These are phyloP conservation scores for Riparia riparia DNA, from an alignment of 2,113 vertebrate genomes.

Conservation along the genomic window DNA sequence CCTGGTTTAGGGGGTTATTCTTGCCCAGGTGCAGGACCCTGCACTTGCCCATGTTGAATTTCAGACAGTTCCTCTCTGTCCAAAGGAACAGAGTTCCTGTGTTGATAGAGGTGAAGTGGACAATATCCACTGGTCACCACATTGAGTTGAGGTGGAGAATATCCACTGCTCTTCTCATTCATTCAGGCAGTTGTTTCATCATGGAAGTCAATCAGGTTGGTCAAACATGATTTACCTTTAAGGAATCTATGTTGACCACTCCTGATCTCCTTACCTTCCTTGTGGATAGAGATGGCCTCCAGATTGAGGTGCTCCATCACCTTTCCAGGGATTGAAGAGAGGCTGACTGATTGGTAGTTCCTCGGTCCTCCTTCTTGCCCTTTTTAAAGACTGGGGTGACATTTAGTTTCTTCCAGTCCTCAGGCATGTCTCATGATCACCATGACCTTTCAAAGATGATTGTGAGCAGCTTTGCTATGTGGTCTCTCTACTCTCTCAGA, in stretches of 20 bases:
- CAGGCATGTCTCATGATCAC: not conserved
- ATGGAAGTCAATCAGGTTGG: not conserved
- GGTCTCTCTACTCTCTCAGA: not conserved
- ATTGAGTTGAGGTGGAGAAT: not conserved
- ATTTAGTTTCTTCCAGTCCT: not conserved
- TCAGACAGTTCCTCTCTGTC: not conserved
- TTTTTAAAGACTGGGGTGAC: not conserved
- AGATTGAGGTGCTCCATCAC: not conserved
- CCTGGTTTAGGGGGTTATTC: not conserved
- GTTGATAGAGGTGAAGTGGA: too few species aligned
- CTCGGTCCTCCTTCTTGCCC: not conserved
- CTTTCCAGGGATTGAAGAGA: not conserved
- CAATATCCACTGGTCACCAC: too few species aligned
- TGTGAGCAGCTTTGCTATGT: not conserved
- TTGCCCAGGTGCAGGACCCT: not conserved
- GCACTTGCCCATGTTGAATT: not conserved
- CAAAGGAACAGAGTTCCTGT: too few species aligned
- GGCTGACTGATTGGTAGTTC: not conserved
- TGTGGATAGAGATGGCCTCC: not conserved
- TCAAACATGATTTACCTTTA: not conserved
- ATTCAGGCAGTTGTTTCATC: not conserved
- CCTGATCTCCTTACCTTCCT: not conserved
- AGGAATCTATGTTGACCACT: not conserved
- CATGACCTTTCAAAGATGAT: not conserved
- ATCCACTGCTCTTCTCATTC: not conserved